A percentile compares a stretch with the other conserved stretches of the same genome.
Evolutionary conservation across 2,888 invertebrate species (phyloP).

Genomic region (Sarcophaga caerulescens): DNA sequence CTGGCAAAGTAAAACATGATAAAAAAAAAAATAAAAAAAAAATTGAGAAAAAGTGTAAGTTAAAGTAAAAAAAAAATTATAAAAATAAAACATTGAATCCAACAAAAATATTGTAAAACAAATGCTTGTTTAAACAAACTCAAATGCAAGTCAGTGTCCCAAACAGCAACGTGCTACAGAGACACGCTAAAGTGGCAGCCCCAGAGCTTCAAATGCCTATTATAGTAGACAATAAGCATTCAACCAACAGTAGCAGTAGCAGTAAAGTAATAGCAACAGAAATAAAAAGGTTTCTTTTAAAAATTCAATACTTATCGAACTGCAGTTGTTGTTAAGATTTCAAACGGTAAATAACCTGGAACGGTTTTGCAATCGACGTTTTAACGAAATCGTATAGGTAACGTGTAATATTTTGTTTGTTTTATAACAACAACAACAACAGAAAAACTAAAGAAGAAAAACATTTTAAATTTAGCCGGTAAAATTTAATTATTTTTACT

Average conservation of each 20-base stretch:
- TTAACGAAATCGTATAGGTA: not conserved
- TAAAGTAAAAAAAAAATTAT: not conserved
- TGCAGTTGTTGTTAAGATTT: slow-evolving; percentile 32
- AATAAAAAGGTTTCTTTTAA: slow-evolving; percentile 39
- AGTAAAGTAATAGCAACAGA: slow-evolving; percentile 14
- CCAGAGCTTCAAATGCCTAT: too few relatives aligned
- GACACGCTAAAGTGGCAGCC: not conserved
- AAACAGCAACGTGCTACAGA: not conserved
- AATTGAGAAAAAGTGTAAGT: not conserved
- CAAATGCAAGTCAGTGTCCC: not conserved
- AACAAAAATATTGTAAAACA: slow-evolving; percentile 12
- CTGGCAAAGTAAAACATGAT: not conserved
- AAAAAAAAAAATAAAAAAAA: slow-evolving; percentile 16
- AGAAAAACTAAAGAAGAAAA: not conserved
- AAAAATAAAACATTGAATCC: slow-evolving; percentile 18
- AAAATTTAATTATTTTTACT: not conserved
- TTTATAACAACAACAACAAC: not conserved
- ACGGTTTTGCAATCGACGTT: not conserved
- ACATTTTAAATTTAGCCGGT: slow-evolving; percentile 25
- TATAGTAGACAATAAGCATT: too few relatives aligned
- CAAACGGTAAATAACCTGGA: slow-evolving; percentile 38
- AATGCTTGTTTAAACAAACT: not conserved
- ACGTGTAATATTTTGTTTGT: not conserved
- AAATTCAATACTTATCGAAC: slow-evolving; percentile 37
- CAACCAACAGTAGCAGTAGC: not conserved